Conservation (phyloP, 2,797 vertebrate genomes). For the Kryptolebias ocellatus region DNA sequence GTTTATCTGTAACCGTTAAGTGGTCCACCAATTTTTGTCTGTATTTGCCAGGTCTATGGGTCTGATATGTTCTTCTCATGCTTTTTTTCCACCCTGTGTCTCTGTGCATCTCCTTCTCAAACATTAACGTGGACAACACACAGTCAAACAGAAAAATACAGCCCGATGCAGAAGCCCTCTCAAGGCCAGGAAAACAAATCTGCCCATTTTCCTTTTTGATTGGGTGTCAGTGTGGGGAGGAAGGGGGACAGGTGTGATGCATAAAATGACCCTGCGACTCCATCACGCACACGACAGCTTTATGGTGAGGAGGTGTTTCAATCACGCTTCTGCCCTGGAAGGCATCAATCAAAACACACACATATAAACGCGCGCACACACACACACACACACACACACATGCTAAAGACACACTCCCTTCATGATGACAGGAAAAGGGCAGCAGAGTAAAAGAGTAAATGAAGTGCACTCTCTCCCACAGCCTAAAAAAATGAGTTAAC, state of each 20-base stretch:
- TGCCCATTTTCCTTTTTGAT: slow-evolving; percentile 82
- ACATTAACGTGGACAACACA: slow-evolving; percentile 24
- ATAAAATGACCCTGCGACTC: slow-evolving; percentile 80
- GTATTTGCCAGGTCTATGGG: slow-evolving; percentile 7
- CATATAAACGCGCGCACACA: slow-evolving; percentile 1
- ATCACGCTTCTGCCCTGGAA: slow-evolving; percentile 72
- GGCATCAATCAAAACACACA: slow-evolving; percentile 75
- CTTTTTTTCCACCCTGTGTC: slow-evolving; percentile 13
- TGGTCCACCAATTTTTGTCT: not conserved
- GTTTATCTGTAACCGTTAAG: slow-evolving; percentile 15
- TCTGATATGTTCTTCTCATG: not conserved
- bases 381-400: slow-evolving; percentile 1
- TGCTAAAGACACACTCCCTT: slow-evolving; percentile 31
- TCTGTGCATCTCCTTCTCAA: slow-evolving; percentile 24
- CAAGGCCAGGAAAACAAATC: slow-evolving; percentile 85
- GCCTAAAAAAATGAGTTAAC: slow-evolving; percentile 31
- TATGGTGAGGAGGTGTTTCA: slow-evolving; percentile 82
- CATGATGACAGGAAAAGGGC: slow-evolving; percentile 53
- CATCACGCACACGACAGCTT: slow-evolving; percentile 81
- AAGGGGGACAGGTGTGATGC: slow-evolving; percentile 81
- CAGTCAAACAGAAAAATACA: slow-evolving; percentile 40
- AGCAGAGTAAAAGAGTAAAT: slow-evolving; percentile 44
- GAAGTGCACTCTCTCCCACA: slow-evolving; percentile 43
- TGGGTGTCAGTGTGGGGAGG: slow-evolving; percentile 72
- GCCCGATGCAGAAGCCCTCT: slow-evolving; percentile 55